phyloP scores from a whole-genome alignment of 2,888 invertebrate species.

The Hyposoter didymator region DNA sequence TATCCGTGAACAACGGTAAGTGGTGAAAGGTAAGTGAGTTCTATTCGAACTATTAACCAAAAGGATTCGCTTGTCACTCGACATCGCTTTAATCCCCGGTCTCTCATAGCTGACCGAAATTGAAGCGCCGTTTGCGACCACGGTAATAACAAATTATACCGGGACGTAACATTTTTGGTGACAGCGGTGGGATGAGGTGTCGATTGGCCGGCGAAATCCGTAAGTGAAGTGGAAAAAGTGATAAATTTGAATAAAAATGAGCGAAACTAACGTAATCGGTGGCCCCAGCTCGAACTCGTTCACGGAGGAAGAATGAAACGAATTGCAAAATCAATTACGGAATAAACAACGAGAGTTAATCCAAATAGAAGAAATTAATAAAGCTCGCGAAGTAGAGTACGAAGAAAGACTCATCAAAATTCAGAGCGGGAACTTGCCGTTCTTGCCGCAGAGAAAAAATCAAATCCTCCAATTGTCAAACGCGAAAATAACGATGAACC shows the following conservation, averaged over 20 bases:
- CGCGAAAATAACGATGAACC: not conserved
- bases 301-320: not conserved
- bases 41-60: not conserved
- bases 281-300: too few species aligned
- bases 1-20: not conserved
- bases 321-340: not conserved
- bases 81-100: not conserved
- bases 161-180: conserved; percentile 34
- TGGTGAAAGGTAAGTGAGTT: not conserved
- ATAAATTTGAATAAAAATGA: too few species aligned
- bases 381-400: conserved; percentile 7
- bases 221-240: too few species aligned
- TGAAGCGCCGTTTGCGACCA: not conserved
- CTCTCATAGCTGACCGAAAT: not conserved
- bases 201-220: not conserved
- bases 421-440: not conserved
- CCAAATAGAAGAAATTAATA: not conserved
- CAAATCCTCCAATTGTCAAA: not conserved
- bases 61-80: not conserved
- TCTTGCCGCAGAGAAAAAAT: not conserved
- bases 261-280: too few species aligned
- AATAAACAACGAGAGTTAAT: conserved; percentile 10
- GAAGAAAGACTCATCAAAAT: not conserved
- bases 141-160: not conserved
- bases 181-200: conserved; percentile 41